These are phyloP conservation scores for Isurus oxyrinchus DNA, from an alignment of 2,113 vertebrate species.

Conservation along the genomic window DNA sequence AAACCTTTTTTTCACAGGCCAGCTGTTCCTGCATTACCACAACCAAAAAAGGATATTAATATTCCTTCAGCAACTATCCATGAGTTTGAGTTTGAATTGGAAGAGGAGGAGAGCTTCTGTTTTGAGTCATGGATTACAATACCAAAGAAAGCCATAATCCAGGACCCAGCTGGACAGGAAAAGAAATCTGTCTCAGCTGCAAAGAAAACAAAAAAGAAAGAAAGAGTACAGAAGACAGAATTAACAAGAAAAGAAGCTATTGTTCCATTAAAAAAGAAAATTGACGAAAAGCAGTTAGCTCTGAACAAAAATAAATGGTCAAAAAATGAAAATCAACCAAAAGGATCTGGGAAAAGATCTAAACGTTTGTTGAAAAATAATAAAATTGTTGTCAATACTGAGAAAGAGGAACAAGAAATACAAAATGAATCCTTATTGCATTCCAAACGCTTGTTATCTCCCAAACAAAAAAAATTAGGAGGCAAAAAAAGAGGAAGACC, in stretches of 20 bases:
- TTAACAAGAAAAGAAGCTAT: not conserved
- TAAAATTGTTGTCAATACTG: not conserved
- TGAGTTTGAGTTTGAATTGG: conserved; percentile 15
- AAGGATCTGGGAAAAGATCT: not conserved
- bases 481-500: not conserved
- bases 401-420: not conserved
- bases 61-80: not conserved
- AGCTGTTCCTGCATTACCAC: not conserved
- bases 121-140: conserved; percentile 7
- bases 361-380: not conserved
- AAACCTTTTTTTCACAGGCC: not conserved
- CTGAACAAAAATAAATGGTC: not conserved
- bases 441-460: not conserved
- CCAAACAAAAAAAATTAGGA: not conserved
- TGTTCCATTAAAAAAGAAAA: not conserved
- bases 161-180: not conserved
- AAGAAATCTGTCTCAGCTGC: not conserved
- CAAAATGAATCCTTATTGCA: not conserved
- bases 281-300: not conserved
- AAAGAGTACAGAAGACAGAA: not conserved
- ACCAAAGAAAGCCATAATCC: not conserved
- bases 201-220: not conserved
- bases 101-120: conserved; percentile 23
- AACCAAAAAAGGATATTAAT: not conserved
- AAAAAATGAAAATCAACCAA: conserved; percentile 13